Evolutionary conservation across 2,888 invertebrate species (phyloP).

Genomic region (Gisinianus flammeolus): DNA sequence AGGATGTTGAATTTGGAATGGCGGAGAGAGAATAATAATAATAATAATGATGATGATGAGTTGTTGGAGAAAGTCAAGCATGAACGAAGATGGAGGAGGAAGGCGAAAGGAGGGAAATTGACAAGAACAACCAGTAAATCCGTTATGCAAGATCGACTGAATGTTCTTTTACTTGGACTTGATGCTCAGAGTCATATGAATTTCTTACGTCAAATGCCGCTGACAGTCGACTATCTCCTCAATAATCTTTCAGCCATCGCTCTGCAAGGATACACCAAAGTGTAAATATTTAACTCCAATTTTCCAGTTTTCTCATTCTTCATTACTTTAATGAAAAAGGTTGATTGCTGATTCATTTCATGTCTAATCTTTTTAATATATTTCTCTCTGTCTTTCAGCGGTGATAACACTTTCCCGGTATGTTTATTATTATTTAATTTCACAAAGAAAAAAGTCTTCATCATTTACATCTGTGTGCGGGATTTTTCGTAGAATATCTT

Average conservation of each 20-base stretch:
- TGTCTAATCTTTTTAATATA: not conserved
- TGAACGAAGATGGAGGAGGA: not conserved
- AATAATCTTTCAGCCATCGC: slow-evolving; percentile 59
- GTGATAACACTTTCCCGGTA: slow-evolving; percentile 93
- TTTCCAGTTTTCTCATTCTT: too few species aligned
- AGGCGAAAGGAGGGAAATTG: not conserved
- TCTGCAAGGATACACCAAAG: slow-evolving; percentile 61
- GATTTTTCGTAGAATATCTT: too few species aligned
- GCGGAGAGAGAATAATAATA: not conserved
- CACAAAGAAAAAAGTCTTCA: not conserved
- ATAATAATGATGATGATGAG: not conserved
- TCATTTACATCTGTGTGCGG: slow-evolving; percentile 66
- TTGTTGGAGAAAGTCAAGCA: too few species aligned
- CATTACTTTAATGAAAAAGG: too few species aligned
- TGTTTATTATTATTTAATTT: slow-evolving; percentile 61
- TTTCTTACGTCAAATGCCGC: slow-evolving; percentile 61
- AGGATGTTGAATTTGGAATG: too few species aligned
- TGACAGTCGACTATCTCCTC: slow-evolving; percentile 59
- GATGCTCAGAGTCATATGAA: slow-evolving; percentile 62
- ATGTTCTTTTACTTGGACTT: slow-evolving; percentile 61
- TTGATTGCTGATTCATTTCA: too few species aligned
- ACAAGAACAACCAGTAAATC: slow-evolving; percentile 61
- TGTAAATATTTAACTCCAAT: slow-evolving; percentile 57
- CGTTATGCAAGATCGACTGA: slow-evolving; percentile 40
- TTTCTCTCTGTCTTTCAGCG: too few species aligned